These are phyloP conservation scores for Hemibagrus guttatus DNA, from an alignment of 2,797 vertebrate genomes.

Conservation along the genomic window DNA sequence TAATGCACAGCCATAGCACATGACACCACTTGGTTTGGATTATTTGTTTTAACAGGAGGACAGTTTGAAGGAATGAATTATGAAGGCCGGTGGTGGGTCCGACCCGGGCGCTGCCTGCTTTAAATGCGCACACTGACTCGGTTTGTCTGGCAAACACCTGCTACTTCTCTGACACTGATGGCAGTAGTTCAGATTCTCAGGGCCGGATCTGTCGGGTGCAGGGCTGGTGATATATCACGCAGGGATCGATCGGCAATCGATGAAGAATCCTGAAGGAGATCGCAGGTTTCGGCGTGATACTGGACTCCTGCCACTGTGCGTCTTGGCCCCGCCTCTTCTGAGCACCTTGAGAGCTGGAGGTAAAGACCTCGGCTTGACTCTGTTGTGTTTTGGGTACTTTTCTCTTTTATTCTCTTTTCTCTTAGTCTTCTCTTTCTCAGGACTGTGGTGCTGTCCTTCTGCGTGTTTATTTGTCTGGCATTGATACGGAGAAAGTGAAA, in stretches of 20 bases:
- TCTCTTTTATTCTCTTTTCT: neutral
- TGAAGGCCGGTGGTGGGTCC: constrained; percentile 27
- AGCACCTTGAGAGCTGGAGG: constrained; percentile 15
- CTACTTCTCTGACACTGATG: constrained; percentile 27
- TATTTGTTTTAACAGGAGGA: constrained; percentile 2
- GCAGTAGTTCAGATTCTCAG: constrained; percentile 40
- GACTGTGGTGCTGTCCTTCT: constrained; percentile 2
- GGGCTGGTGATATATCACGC: constrained; percentile 42
- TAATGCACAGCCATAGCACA: neutral
- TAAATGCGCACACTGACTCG: constrained; percentile 60
- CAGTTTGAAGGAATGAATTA: constrained; percentile 49
- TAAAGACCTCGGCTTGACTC: neutral
- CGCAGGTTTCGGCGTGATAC: constrained; percentile 1
- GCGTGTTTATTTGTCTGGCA: constrained; percentile 45
- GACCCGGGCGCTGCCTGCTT: constrained; percentile 52
- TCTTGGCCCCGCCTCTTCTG: neutral
- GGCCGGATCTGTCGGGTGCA: constrained; percentile 30
- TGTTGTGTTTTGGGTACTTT: neutral
- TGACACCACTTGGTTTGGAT: neutral
- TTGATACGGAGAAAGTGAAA: constrained; percentile 54
- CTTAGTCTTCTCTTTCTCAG: neutral
- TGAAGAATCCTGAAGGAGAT: constrained; percentile 41
- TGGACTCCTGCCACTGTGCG: constrained; percentile 17
- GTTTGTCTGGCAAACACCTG: constrained; percentile 18
- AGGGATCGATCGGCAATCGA: constrained; percentile 30